phyloP scores from a whole-genome alignment of 2,113 vertebrate species.

The Eidolon helvum region DNA sequence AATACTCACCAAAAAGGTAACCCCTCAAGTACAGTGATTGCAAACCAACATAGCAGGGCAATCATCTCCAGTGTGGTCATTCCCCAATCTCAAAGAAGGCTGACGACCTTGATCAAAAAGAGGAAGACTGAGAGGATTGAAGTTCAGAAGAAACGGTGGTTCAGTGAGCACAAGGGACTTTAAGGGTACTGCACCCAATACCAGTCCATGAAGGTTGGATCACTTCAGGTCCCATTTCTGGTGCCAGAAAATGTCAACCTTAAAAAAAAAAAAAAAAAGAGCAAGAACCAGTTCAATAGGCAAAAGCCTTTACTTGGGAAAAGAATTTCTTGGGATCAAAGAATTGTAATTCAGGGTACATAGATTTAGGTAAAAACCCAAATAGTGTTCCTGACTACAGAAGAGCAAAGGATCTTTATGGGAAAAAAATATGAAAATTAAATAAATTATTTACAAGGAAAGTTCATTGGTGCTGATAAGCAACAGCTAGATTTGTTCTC shows the following conservation, averaged over 20 bases:
- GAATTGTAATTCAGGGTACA: neutral
- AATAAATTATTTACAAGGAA: no score
- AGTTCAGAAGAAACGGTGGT: neutral
- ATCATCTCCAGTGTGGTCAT: neutral
- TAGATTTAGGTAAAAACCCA: neutral
- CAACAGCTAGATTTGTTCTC: no score
- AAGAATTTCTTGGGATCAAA: neutral
- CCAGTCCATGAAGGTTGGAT: neutral
- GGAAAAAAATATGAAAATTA: no score
- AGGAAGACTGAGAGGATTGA: neutral
- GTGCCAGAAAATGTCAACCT: neutral
- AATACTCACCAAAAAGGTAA: neutral
- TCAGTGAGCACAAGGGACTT: neutral
- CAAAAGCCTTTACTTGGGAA: neutral
- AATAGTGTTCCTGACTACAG: neutral
- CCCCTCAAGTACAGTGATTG: neutral
- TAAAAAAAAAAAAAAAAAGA: neutral
- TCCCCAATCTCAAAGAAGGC: neutral
- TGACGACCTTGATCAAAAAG: neutral
- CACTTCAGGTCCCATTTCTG: neutral
- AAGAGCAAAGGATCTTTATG: no score
- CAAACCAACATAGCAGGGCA: neutral
- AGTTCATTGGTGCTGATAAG: no score
- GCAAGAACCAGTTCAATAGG: neutral
- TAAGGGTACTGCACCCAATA: neutral